Evolutionary conservation across 1,140 invertebrate species (phyloP).

Genomic region (Drusus annulatus): DNA sequence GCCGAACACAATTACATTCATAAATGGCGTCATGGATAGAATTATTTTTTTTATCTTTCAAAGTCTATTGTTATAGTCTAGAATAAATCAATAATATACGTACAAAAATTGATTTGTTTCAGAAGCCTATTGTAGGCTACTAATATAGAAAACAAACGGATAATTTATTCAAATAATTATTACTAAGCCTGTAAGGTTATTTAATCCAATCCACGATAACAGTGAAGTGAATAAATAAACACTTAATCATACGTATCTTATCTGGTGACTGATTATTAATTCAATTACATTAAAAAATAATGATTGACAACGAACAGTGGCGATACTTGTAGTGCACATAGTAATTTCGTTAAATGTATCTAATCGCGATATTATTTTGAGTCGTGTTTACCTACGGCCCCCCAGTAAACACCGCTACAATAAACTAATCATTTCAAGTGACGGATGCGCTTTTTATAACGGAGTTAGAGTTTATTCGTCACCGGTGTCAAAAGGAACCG

Average conservation of each 20-base stretch:
- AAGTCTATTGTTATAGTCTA: no score
- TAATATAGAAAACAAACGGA: no score
- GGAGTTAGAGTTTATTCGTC: constrained; percentile 28
- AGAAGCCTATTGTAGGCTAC: no score
- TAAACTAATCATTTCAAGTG: constrained; percentile 38
- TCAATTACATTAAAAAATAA: constrained; percentile 1
- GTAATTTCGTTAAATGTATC: constrained; percentile 25
- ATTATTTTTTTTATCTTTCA: no score
- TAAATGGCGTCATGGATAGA: no score
- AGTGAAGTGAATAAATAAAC: background rate
- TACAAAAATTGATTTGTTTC: no score
- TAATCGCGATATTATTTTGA: constrained; percentile 32
- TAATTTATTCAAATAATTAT: no score
- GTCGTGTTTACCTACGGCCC: background rate
- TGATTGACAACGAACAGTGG: constrained; percentile 2
- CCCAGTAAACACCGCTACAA: constrained; percentile 18
- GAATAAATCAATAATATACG: no score
- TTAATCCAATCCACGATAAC: no score
- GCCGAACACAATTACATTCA: no score
- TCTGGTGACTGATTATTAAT: background rate
- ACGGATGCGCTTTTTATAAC: constrained; percentile 25
- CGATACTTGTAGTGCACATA: background rate
- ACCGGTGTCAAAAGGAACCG: no score
- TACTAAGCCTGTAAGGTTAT: no score
- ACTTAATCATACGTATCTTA: background rate